These are phyloP conservation scores for Myiozetetes cayanensis DNA, from an alignment of 2,113 vertebrate species.

Conservation along the genomic window DNA sequence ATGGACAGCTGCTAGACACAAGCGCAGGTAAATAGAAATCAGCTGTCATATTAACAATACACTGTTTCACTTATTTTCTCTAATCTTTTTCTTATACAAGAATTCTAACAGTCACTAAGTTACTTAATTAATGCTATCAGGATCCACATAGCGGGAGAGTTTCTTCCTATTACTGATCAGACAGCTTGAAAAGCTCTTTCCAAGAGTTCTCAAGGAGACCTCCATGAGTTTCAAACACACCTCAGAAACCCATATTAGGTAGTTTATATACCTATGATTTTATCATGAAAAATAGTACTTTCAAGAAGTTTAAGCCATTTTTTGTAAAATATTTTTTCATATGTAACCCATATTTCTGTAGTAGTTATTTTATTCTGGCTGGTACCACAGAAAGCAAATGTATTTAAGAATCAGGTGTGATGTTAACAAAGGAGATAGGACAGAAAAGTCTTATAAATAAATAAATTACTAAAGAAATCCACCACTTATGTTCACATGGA, in stretches of 20 bases:
- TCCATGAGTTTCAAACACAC: background rate
- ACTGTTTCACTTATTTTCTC: background rate
- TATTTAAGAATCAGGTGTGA: background rate
- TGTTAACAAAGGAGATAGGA: background rate
- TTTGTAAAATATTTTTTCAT: background rate
- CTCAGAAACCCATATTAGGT: background rate
- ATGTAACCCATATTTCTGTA: background rate
- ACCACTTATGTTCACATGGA: background rate
- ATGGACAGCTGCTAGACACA: constrained; percentile 82
- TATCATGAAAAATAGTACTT: background rate
- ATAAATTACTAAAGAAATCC: background rate
- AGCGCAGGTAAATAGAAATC: constrained; percentile 2
- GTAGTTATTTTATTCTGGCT: background rate
- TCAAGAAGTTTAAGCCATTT: background rate
- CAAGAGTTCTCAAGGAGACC: background rate
- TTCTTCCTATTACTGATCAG: background rate
- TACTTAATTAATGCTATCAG: background rate
- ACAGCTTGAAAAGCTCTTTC: background rate
- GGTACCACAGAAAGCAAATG: background rate
- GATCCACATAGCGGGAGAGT: background rate
- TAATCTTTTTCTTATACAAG: background rate
- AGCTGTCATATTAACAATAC: background rate
- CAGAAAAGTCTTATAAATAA: background rate
- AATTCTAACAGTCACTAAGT: background rate
- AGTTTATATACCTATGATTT: background rate